These are phyloP conservation scores for Centropus unirufus DNA, from an alignment of 2,113 vertebrate species.

Conservation along the genomic window DNA sequence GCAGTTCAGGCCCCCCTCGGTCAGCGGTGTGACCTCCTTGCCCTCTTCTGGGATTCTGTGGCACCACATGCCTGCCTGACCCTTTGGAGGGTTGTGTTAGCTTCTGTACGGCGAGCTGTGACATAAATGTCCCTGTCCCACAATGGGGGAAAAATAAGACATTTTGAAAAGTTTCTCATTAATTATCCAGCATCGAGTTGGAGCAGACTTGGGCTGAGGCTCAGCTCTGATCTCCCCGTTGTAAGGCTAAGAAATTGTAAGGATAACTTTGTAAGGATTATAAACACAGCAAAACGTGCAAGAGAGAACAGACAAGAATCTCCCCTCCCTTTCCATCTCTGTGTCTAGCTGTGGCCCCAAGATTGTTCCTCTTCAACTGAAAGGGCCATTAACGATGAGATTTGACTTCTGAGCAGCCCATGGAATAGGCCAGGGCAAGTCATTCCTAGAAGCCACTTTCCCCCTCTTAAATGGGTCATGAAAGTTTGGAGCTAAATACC, in stretches of 20 bases:
- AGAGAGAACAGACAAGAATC: not conserved
- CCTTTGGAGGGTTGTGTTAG: not conserved
- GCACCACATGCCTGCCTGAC: not conserved
- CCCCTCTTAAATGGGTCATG: conserved; percentile 5
- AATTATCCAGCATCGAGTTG: not conserved
- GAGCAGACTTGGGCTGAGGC: not conserved
- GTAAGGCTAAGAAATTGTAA: too few relatives aligned
- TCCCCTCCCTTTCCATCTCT: not conserved
- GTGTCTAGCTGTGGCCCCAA: not conserved
- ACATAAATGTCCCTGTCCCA: not conserved
- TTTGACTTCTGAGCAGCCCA: not conserved
- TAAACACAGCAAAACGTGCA: not conserved
- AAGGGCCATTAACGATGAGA: not conserved
- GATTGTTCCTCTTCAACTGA: not conserved
- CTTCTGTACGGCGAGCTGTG: not conserved
- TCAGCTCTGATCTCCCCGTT: not conserved
- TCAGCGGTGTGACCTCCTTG: not conserved
- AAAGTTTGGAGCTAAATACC: not conserved
- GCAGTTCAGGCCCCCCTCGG: rapidly evolving
- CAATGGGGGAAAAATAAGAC: not conserved
- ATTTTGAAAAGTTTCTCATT: not conserved
- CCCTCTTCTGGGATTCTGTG: not conserved
- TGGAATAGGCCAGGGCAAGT: not conserved
- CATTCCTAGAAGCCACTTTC: not conserved
- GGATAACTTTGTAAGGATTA: not conserved